A percentile compares a stretch with the other conserved stretches of the same genome.
Conservation (phyloP, 2,797 vertebrate genomes). For the Buphagus erythrorhynchus region DNA sequence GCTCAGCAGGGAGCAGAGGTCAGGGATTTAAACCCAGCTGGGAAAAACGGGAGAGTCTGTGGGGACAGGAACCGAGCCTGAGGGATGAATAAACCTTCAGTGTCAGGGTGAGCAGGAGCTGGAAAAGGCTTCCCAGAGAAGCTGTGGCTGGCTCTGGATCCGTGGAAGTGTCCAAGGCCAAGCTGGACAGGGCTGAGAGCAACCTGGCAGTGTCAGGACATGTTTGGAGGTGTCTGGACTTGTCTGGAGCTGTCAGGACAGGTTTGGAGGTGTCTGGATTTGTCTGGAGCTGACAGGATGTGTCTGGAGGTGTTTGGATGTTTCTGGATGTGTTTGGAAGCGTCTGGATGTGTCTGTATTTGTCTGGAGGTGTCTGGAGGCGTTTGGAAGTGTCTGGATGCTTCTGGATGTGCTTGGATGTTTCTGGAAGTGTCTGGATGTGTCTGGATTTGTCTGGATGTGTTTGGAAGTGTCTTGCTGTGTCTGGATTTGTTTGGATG, state of each 20-base stretch:
- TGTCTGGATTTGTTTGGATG: fast-evolving
- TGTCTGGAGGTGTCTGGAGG: fast-evolving
- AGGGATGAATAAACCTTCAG: fast-evolving
- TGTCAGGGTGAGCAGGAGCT: background rate
- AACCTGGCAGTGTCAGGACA: fast-evolving
- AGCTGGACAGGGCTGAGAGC: background rate
- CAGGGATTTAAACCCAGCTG: background rate
- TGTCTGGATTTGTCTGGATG: fast-evolving
- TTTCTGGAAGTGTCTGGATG: no score
- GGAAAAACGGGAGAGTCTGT: background rate
- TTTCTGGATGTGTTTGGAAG: fast-evolving
- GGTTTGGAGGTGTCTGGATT: fast-evolving
- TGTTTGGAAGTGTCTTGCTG: no score
- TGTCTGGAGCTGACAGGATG: fast-evolving
- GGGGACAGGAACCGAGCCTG: background rate
- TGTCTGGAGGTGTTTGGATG: background rate
- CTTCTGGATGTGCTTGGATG: fast-evolving
- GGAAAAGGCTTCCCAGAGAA: fast-evolving
- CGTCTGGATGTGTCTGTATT: no score
- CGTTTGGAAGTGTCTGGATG: fast-evolving
- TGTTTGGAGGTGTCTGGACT: fast-evolving
- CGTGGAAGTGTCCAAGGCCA: background rate
- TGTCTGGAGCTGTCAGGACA: fast-evolving
- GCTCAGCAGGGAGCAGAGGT: background rate
- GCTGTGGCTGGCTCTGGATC: background rate